Evolutionary conservation across 2,113 vertebrate species (phyloP), one percentile per base, ranked within the genome.

Genomic region (Cardinalis cardinalis): DNA sequence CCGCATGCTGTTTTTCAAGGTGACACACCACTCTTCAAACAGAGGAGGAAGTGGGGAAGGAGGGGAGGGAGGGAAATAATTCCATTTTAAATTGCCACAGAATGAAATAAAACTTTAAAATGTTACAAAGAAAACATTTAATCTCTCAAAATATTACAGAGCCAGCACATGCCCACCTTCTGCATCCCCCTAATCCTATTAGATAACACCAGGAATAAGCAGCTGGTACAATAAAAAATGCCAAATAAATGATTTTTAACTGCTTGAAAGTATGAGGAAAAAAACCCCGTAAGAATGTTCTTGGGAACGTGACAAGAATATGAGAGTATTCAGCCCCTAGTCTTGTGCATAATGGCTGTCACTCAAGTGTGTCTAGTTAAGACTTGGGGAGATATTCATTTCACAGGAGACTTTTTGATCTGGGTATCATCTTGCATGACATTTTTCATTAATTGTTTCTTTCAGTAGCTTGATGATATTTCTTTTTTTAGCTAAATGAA

Each of bases 1-100:
- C 48, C 49, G 52, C 66, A 34, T 61, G 66, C 58, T 84, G 74
- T 64, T 92, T 90, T 87, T 87, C 87, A 93, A 93, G 80, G 87
- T 87, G 80, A 85, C 72, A 74, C 9, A 3, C 31, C 0, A 1
- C 23, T 87, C 61, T 53, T 87, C 71, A 79, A 64, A 79, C 18
- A 61, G 4, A 71, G 29, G 58, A 82, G 56, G 65, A 81, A 44
- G 40, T n/a, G 31, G 36, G 31, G 34, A 79, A 81, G 28, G 36
- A 89, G 55, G 11, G 23, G 23, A 69, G n/a, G 17, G 36, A 25
- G 25, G 43, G 15, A 55, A 93, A 76, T 76, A 6, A 26, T 78
- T 89, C 38, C 12, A 32, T 82, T 82, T 78, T 65, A 76, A 87
- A 87, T 49, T 14, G 38, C 14, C 61, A 24, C 16, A 92, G 74